Percentiles rank a stretch among this genome's conserved stretches.
Evolutionary conservation across 2,113 vertebrate genomes (phyloP).

Genomic region (Natator depressus): DNA sequence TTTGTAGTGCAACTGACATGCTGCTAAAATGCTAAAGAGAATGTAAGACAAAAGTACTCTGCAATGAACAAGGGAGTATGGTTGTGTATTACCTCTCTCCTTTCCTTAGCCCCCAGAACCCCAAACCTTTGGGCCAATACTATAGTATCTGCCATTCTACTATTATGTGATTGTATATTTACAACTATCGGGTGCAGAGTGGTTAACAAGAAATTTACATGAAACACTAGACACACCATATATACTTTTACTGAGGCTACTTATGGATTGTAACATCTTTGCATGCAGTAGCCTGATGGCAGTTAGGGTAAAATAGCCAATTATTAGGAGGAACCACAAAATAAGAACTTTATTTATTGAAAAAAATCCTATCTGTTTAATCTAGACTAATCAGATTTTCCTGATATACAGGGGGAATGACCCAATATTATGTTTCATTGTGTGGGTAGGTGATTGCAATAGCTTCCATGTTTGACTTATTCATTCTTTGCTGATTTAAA

Average conservation of each 20-base stretch:
- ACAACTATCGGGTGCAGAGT: not conserved
- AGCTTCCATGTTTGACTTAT: not conserved
- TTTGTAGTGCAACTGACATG: not conserved
- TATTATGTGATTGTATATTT: not conserved
- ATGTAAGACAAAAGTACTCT: not conserved
- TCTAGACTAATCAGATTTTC: not conserved
- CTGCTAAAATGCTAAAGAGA: not conserved
- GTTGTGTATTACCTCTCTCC: fast-evolving
- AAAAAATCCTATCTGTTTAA: not conserved
- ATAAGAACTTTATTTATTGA: not conserved
- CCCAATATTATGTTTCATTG: not conserved
- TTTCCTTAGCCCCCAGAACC: not conserved
- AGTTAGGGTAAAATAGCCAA: not conserved
- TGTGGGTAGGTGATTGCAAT: not conserved
- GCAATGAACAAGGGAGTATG: not conserved
- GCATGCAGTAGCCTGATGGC: not conserved
- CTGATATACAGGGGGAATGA: not conserved
- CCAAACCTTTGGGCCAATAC: not conserved
- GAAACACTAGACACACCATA: not conserved
- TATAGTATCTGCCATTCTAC: not conserved
- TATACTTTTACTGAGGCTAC: not conserved
- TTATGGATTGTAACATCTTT: not conserved
- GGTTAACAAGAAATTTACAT: not conserved
- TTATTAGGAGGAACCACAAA: not conserved
- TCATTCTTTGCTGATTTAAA: not conserved